phyloP scores from a whole-genome alignment of 2,797 vertebrate genomes.

The Sebastes elongatus region DNA sequence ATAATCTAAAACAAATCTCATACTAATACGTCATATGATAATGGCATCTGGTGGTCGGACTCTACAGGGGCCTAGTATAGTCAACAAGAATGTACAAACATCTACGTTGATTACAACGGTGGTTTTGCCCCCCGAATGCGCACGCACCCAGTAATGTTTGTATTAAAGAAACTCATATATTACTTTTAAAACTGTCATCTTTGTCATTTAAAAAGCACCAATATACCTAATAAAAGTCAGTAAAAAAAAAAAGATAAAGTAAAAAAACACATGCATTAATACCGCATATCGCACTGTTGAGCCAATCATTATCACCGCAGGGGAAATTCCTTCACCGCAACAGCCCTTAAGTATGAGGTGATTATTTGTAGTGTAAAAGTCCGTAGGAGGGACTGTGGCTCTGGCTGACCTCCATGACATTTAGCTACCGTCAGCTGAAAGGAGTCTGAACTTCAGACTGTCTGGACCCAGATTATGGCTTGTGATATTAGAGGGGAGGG shows the following conservation, averaged over 20 bases:
- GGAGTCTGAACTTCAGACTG: slow-evolving; percentile 61
- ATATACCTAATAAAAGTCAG: background rate
- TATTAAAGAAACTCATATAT: too few species aligned
- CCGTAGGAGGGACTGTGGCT: slow-evolving; percentile 6
- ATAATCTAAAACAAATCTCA: too few species aligned
- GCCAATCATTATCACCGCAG: background rate
- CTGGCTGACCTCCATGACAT: slow-evolving; percentile 54
- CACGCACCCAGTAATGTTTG: too few species aligned
- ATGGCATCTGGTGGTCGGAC: too few species aligned
- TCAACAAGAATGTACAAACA: too few species aligned
- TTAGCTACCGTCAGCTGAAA: slow-evolving; percentile 56
- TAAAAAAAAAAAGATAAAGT: too few species aligned
- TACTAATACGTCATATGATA: too few species aligned
- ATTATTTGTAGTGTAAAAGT: slow-evolving; percentile 28
- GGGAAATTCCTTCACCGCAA: background rate
- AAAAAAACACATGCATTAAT: background rate
- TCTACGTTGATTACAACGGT: too few species aligned
- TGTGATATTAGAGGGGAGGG: slow-evolving; percentile 58
- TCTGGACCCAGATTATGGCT: slow-evolving; percentile 64
- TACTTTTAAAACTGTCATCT: background rate
- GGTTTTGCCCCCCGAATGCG: too few species aligned
- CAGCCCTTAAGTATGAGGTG: background rate
- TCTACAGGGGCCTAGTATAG: too few species aligned
- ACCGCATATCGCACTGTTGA: background rate
- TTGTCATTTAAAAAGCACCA: background rate